Conservation (phyloP, 2,888 invertebrate species). For the Hirtodrosophila confusa region DNA sequence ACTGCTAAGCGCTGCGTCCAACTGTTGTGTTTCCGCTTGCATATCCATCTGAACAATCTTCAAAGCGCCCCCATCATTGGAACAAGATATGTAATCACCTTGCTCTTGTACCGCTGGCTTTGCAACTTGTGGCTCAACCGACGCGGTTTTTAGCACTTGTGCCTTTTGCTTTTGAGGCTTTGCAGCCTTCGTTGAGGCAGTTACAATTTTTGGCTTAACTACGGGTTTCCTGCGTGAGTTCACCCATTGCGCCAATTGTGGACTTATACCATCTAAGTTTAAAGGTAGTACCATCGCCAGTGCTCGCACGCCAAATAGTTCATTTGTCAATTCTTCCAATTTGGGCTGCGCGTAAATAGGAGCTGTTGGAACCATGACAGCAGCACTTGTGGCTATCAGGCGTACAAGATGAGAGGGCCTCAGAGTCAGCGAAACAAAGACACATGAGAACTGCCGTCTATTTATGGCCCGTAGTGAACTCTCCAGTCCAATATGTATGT, state of each 20-base stretch:
- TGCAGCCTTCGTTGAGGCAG: neutral
- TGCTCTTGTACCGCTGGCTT: slow-evolving; percentile 9
- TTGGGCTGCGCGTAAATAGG: slow-evolving; percentile 74
- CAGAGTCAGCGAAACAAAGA: slow-evolving; percentile 73
- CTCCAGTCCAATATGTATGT: slow-evolving; percentile 71
- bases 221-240: slow-evolving; percentile 18
- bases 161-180: slow-evolving; percentile 18
- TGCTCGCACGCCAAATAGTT: slow-evolving; percentile 71
- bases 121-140: neutral
- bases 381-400: slow-evolving; percentile 69
- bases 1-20: slow-evolving; percentile 55
- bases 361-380: slow-evolving; percentile 55
- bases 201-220: neutral
- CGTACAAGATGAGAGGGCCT: slow-evolving; percentile 70
- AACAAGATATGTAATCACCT: slow-evolving; percentile 74
- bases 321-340: slow-evolving; percentile 66
- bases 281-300: slow-evolving; percentile 63
- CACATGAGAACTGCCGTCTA: slow-evolving; percentile 60
- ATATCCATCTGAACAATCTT: slow-evolving; percentile 31
- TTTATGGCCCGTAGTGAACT: slow-evolving; percentile 76
- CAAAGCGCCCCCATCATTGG: slow-evolving; percentile 4
- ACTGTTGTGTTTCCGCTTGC: slow-evolving; percentile 28
- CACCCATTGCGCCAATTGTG: slow-evolving; percentile 65
- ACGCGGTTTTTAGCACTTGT: neutral
- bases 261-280: slow-evolving; percentile 39